Percentiles rank a stretch among this genome's conserved stretches.
Evolutionary conservation across 2,888 invertebrate species (phyloP).

Genomic region (Tenthredo notha): DNA sequence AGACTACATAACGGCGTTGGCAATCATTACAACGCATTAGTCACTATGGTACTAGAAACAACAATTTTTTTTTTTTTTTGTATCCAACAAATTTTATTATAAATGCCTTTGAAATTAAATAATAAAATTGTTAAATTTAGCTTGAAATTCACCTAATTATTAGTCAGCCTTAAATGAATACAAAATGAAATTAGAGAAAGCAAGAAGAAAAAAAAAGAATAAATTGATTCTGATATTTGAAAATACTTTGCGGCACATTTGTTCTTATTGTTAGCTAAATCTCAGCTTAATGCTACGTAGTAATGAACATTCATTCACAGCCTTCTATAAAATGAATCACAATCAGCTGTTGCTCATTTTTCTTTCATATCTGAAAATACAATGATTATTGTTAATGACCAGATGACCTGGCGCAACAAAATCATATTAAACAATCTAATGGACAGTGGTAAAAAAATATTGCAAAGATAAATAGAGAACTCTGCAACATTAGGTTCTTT

Average conservation of each 20-base stretch:
- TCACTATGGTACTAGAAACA: neutral
- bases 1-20: slow-evolving; percentile 1
- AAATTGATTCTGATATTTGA: neutral
- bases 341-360: neutral
- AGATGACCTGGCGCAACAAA: slow-evolving; percentile 7
- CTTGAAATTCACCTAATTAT: slow-evolving; percentile 21
- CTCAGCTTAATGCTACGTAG: neutral
- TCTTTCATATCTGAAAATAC: neutral
- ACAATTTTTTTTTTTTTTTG: slow-evolving; percentile 13
- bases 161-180: slow-evolving; percentile 18
- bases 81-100: neutral
- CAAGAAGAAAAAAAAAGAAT: neutral
- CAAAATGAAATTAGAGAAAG: neutral
- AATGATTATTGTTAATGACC: neutral
- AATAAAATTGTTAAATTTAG: slow-evolving; percentile 29
- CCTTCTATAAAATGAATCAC: neutral
- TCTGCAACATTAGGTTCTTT: neutral
- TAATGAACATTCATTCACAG: neutral
- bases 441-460: neutral
- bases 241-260: slow-evolving; percentile 32
- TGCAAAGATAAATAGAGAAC: neutral
- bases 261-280: slow-evolving; percentile 27
- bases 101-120: neutral
- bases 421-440: neutral
- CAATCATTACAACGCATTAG: neutral